phyloP scores from a whole-genome alignment of 2,888 invertebrate genomes.

The Acleris holmiana region DNA sequence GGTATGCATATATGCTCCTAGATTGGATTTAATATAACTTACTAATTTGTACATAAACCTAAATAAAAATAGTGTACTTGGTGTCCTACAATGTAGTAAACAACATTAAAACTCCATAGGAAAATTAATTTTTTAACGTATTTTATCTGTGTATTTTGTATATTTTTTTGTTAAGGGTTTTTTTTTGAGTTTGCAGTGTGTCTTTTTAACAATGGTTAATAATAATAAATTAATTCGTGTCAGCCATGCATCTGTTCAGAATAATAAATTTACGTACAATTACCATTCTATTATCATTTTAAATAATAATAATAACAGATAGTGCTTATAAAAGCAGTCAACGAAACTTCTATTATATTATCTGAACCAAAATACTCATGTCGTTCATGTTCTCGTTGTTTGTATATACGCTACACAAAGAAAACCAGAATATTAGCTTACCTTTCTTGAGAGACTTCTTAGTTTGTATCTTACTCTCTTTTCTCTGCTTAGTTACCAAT shows the following conservation, averaged over 20 bases:
- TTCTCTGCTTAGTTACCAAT: constrained; percentile 16
- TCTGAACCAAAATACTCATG: neutral
- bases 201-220: neutral
- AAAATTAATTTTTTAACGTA: no score
- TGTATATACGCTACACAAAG: no score
- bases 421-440: constrained; percentile 39
- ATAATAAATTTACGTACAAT: neutral
- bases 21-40: neutral
- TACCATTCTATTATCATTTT: no score
- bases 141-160: no score
- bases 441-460: constrained; percentile 54
- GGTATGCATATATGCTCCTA: no score
- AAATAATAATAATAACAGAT: no score
- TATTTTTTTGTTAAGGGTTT: no score
- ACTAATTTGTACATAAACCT: neutral
- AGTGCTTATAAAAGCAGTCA: no score
- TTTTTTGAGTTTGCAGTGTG: neutral
- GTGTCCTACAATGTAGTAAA: no score
- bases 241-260: constrained; percentile 70
- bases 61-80: neutral
- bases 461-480: constrained; percentile 19
- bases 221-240: constrained; percentile 40
- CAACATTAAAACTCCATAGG: no score
- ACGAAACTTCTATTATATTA: neutral
- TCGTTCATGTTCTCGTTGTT: no score